Base-by-base conservation (phyloP, 2,888 invertebrate species). In the Artemia sinica region DNA sequence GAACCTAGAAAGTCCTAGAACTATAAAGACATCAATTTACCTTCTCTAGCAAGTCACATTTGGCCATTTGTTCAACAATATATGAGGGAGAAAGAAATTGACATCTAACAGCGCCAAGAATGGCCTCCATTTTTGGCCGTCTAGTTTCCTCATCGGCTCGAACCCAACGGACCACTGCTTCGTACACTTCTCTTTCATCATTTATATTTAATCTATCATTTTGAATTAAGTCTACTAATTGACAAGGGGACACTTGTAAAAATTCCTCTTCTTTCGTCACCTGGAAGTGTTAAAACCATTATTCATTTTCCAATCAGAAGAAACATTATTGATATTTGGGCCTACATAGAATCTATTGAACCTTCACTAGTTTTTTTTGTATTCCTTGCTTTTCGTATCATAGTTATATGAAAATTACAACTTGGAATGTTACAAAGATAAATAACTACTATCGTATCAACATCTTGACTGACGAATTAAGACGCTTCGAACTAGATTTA, bases 241-340 rank as follows among this genome's bases (percentile, higher is more conserved):
- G 91, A 73, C 87, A 84, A 1, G 86, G 84, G 10, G 86, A 86
- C 69, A 94, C 77, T 74, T 90, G 89, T 41, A 93, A 80, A 77
- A 94, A 94, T 78, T 94, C 94, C 76, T 94, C 93, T 77, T 91
- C 90, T 78, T 89, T 87, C 75, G 89, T 89, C 72, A 94, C 89
- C 86, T 88, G 78, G 18, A 75, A 50, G 49, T 1, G 1, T 4
- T 49, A 7, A 14, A 63, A 58, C 49, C 3, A 51, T 18, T 41
- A 63, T 28, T 14, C 28, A 4, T 48, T 28, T 41, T 9, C 14
- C 12, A 7, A 67, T 12, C 13, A 67, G 49, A 7, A 41, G 1
- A 41, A 41, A 41, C 2, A 41, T 41, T 41, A 41, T 41, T 2
- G 41, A 41, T 41, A 41, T 41, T 41, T 41, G 41, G 41, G 41